Evolutionary conservation across 2,113 vertebrate species (phyloP).

Genomic region (Petromus typicus): DNA sequence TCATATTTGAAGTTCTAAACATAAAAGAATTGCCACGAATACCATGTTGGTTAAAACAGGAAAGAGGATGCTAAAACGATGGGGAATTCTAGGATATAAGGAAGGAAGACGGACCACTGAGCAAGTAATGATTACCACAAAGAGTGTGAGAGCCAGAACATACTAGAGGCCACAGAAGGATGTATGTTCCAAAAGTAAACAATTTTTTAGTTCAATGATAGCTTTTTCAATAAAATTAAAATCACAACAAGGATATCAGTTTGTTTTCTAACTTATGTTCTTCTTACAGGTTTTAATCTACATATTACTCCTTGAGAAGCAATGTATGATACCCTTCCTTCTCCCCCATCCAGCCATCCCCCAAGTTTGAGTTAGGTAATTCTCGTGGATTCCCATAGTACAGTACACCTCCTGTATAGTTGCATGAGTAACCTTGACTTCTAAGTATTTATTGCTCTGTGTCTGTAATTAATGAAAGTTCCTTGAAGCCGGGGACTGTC

Average conservation of each 20-base stretch:
- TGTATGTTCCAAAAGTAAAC: neutral
- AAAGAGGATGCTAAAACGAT: slow-evolving; percentile 1
- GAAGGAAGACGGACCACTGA: slow-evolving; percentile 2
- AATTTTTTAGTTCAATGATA: slow-evolving; percentile 43
- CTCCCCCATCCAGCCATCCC: slow-evolving; percentile 10
- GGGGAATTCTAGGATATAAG: slow-evolving; percentile 11
- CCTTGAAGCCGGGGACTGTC: slow-evolving; percentile 8
- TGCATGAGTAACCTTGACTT: neutral
- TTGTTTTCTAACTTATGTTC: slow-evolving; percentile 74
- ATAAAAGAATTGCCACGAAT: slow-evolving; percentile 35
- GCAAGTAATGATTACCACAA: neutral
- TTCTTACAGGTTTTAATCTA: slow-evolving; percentile 72
- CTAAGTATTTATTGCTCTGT: slow-evolving; percentile 40
- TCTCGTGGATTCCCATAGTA: slow-evolving; percentile 62
- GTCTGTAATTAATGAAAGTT: slow-evolving; percentile 54
- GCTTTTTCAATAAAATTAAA: slow-evolving; percentile 48
- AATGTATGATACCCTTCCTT: slow-evolving; percentile 60
- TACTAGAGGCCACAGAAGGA: neutral
- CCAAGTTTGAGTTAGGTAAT: slow-evolving; percentile 74
- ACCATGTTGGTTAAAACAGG: slow-evolving; percentile 11
- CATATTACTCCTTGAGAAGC: slow-evolving; percentile 73
- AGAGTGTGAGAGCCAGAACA: neutral
- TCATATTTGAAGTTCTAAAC: slow-evolving; percentile 30
- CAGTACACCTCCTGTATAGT: slow-evolving; percentile 4
- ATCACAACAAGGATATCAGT: slow-evolving; percentile 46